Evolutionary conservation across 2,797 vertebrate species (phyloP), one percentile per base, ranked within the genome.

Genomic region (Pseudochaenichthys georgianus): DNA sequence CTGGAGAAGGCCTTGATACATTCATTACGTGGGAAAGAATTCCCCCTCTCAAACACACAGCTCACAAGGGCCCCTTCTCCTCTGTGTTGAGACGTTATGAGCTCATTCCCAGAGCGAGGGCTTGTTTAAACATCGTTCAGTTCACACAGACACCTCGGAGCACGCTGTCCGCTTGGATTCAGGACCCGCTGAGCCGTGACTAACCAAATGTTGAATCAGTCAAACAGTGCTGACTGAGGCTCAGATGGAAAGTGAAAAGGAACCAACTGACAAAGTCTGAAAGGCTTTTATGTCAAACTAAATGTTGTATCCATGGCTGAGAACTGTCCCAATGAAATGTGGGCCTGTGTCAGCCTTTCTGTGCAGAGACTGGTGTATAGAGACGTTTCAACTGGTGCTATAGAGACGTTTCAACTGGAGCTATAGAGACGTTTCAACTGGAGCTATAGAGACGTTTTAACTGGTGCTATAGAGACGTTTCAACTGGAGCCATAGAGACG

Each of bases 171-270:
- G 41, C 64, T 63, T 51, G 75, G 72, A 79, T 76, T 60, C 1
- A 13, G 1, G 48, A 43, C 62, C 76, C 2, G 54, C 87, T 55
- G 81, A 86, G 86, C 82, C 70, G 80, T 82, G 75, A 78, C 73
- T 64, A 83, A 80, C 41, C 71, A 58, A 73, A 78, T 19, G 61
- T 52, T 83, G 67, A 80, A 80, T 77, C 34, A 43, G 47, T 68
- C 50, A 80, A 77, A 77, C 71, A 47, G 28, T 9, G 16, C 46
- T 43, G 54, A 57, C 16, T 3, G 23, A 68, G 55, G 2, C 0
- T 0, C 19, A 41, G 46, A 41, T 9, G 55, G 5, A 34, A 54
- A 41, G 21, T 28, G 63, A 76, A 66, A 38, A 78, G 23, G 46
- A 59, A 10, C 3, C 64, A 64, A 58, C 43, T 34, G 58, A 53